Conservation (phyloP, 2,797 vertebrate species). For the Megaceryle alcyon region DNA sequence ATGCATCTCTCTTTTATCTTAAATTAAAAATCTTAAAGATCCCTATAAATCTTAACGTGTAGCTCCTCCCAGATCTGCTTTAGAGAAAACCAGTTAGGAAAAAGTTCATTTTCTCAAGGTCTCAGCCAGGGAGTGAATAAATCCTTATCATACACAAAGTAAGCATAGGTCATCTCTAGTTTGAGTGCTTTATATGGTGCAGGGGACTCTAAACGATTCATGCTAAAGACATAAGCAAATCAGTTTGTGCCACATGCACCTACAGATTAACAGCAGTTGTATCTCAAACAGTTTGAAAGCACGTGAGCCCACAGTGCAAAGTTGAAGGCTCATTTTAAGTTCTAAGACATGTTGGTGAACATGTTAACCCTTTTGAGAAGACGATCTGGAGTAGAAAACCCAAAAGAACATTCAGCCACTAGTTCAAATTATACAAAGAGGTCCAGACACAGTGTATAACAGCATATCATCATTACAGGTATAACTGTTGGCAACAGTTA, state of each 20-base stretch:
- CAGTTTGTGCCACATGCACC: not conserved
- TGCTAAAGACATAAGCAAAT: not conserved
- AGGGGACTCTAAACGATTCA: not conserved
- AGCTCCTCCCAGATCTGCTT: not conserved
- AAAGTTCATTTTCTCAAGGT: slow-evolving; percentile 1
- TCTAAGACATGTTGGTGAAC: not conserved
- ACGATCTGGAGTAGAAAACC: not conserved
- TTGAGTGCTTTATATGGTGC: not conserved
- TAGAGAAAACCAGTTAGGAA: not conserved
- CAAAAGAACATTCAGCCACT: not conserved
- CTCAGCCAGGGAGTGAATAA: not conserved
- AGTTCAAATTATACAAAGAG: not conserved
- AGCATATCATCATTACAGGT: not conserved
- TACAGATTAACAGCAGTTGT: not conserved
- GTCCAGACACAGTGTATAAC: not conserved
- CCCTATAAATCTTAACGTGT: not conserved
- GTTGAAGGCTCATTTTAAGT: not conserved
- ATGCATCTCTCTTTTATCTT: not conserved
- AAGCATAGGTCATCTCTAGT: not conserved
- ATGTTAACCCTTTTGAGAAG: not conserved
- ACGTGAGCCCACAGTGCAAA: not conserved
- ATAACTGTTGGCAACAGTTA: not conserved
- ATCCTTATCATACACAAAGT: not conserved
- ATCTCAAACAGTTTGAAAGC: not conserved
- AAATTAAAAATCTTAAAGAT: slow-evolving; percentile 21